Conservation (phyloP, 2,888 invertebrate species). For the Sesia bembeciformis region DNA sequence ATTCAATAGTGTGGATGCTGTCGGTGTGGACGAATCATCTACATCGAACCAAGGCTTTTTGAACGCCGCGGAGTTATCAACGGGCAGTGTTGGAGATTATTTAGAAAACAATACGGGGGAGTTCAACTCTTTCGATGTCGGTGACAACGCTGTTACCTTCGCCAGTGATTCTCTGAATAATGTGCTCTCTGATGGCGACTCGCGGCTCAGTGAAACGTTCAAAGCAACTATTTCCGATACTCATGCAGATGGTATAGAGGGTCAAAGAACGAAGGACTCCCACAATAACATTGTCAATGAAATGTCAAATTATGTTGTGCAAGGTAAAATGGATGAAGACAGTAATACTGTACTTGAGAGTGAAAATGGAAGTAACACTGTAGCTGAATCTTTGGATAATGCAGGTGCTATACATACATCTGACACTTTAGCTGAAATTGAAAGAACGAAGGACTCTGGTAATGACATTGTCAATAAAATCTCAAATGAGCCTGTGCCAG, state of each 20-base stretch:
- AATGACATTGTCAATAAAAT: constrained; percentile 19
- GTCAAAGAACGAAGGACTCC: constrained; percentile 25
- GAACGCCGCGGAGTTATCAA: constrained; percentile 62
- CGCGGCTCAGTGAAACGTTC: constrained; percentile 42
- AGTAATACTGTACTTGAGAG: constrained; percentile 1
- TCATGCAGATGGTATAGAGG: constrained; percentile 43
- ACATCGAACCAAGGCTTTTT: constrained; percentile 63
- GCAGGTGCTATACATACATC: constrained; percentile 6
- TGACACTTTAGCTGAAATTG: constrained; percentile 20
- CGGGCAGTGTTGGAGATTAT: constrained; percentile 63
- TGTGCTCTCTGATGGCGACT: constrained; percentile 55
- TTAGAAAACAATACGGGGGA: constrained; percentile 51
- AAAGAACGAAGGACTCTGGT: constrained; percentile 22
- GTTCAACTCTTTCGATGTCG: constrained; percentile 60
- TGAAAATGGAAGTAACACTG: neutral
- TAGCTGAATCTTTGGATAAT: neutral
- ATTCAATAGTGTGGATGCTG: constrained; percentile 61
- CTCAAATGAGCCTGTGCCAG: constrained; percentile 14
- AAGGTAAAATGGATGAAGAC: constrained; percentile 9
- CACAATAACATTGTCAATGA: constrained; percentile 18
- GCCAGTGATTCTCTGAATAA: constrained; percentile 54
- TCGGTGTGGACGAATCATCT: constrained; percentile 56
- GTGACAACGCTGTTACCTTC: constrained; percentile 61
- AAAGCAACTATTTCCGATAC: constrained; percentile 37
- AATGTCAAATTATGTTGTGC: constrained; percentile 16